phyloP scores from a whole-genome alignment of 2,888 invertebrate species.

The Ennomos quercinarius region DNA sequence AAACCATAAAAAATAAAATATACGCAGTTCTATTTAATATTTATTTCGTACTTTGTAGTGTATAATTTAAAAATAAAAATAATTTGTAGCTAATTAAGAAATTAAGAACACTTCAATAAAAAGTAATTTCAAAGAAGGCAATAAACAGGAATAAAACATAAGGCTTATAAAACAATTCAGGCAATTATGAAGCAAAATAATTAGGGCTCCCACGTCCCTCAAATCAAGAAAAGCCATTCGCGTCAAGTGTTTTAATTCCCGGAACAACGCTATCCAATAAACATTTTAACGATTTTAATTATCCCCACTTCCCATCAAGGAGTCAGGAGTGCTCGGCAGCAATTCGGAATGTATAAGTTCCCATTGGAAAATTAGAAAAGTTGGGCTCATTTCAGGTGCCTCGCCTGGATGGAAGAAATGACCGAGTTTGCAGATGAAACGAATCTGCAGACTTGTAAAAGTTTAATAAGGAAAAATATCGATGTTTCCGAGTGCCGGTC shows the following conservation, averaged over 20 bases:
- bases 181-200: not conserved
- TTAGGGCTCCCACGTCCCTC: not conserved
- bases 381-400: slow-evolving; percentile 66
- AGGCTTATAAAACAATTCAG: not conserved
- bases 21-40: too few relatives aligned
- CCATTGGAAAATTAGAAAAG: slow-evolving; percentile 80
- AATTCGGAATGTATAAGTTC: slow-evolving; percentile 64
- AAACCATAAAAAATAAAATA: too few relatives aligned
- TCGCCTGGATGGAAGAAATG: slow-evolving; percentile 59
- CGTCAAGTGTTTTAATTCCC: slow-evolving; percentile 14
- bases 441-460: slow-evolving; percentile 45
- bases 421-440: slow-evolving; percentile 67
- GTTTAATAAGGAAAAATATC: slow-evolving; percentile 51
- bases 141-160: not conserved
- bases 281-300: slow-evolving; percentile 29
- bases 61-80: too few relatives aligned
- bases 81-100: too few relatives aligned
- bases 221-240: slow-evolving; percentile 17
- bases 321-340: slow-evolving; percentile 14
- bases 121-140: not conserved
- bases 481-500: slow-evolving; percentile 26
- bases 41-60: too few relatives aligned
- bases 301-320: slow-evolving; percentile 26
- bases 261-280: slow-evolving; percentile 15
- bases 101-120: not conserved